These are phyloP conservation scores for Steatornis caripensis DNA, from an alignment of 2,113 vertebrate genomes.

Conservation along the genomic window DNA sequence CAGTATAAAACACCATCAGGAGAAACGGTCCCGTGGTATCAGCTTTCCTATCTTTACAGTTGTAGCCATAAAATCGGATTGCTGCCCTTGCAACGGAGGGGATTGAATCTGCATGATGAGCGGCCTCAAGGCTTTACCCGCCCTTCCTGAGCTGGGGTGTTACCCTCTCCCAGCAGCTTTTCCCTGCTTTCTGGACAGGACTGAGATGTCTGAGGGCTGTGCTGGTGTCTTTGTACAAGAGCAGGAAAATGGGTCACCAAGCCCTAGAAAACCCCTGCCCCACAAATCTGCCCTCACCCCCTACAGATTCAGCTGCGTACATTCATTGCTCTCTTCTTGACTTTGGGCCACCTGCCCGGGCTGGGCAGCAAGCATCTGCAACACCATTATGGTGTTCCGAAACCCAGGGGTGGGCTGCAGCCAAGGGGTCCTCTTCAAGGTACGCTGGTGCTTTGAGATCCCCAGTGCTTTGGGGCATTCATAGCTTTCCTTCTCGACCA, in stretches of 20 bases:
- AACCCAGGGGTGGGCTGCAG: background rate
- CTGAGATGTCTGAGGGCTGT: background rate
- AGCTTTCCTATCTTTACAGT: background rate
- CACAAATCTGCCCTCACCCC: background rate
- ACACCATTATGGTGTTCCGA: background rate
- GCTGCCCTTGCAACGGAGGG: background rate
- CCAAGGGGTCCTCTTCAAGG: background rate
- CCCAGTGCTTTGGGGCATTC: background rate
- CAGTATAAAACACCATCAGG: background rate
- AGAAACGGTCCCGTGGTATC: background rate
- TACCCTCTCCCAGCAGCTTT: background rate
- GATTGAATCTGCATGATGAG: accelerated
- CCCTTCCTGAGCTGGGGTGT: background rate
- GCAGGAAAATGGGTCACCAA: background rate
- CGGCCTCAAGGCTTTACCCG: background rate
- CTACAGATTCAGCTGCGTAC: background rate
- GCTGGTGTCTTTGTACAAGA: background rate
- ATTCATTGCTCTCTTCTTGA: background rate
- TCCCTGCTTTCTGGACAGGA: background rate
- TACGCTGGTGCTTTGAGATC: background rate
- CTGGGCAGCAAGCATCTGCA: background rate
- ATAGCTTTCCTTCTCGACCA: background rate
- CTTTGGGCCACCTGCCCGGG: background rate
- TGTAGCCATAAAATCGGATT: background rate
- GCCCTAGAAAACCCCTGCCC: background rate